Percentiles rank a stretch among this genome's conserved stretches.
phyloP scores from a whole-genome alignment of 2,797 vertebrate genomes.

The Sebastes goodei region DNA sequence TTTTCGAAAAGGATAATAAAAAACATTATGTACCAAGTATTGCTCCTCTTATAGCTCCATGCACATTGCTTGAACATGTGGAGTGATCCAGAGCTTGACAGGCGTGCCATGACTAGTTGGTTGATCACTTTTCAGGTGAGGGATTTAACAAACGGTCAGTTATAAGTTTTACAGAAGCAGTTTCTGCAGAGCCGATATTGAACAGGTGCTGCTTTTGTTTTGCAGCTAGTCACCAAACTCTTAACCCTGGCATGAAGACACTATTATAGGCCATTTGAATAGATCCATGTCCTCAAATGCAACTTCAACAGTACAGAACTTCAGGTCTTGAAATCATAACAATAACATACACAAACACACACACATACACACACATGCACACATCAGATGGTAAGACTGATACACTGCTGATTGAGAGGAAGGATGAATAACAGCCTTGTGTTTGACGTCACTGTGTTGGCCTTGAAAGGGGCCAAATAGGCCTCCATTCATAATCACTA shows the following conservation, averaged over 20 bases:
- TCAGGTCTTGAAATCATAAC: background rate
- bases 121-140: background rate
- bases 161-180: background rate
- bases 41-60: background rate
- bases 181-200: background rate
- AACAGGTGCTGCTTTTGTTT: background rate
- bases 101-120: background rate
- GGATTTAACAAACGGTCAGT: accelerated
- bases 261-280: background rate
- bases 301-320: background rate
- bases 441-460: constrained; percentile 47
- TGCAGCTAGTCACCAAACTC: background rate
- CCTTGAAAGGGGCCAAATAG: constrained; percentile 42
- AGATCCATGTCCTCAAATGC: background rate
- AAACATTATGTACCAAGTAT: background rate
- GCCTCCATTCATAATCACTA: constrained; percentile 60
- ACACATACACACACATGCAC: background rate
- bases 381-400: background rate
- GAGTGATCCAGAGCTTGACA: background rate
- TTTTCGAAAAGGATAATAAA: background rate
- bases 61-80: background rate
- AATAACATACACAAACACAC: background rate
- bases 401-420: constrained; percentile 20
- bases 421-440: constrained; percentile 46
- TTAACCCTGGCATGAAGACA: background rate